Evolutionary conservation across 2,888 invertebrate genomes (phyloP).

Genomic region (Patella ulyssiponensis): DNA sequence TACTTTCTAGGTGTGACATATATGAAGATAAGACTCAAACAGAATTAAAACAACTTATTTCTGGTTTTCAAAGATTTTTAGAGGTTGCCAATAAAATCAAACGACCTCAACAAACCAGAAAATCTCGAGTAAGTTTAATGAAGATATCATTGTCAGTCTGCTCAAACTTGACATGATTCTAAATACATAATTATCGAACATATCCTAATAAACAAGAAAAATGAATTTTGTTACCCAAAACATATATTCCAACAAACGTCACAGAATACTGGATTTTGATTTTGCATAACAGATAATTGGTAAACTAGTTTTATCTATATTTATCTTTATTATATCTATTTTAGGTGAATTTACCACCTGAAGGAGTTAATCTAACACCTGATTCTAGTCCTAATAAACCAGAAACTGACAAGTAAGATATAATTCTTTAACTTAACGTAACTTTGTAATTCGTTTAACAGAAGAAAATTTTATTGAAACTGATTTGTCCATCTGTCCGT

Average conservation of each 20-base stretch:
- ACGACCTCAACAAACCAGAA: slow-evolving; percentile 74
- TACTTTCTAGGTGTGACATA: slow-evolving; percentile 80
- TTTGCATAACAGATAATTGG: too few species aligned
- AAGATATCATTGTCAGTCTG: too few species aligned
- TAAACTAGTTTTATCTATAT: background rate
- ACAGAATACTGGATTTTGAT: too few species aligned
- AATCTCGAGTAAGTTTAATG: slow-evolving; percentile 42
- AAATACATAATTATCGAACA: too few species aligned
- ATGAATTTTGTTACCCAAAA: too few species aligned
- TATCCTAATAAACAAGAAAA: too few species aligned
- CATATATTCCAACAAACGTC: too few species aligned
- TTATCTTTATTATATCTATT: slow-evolving; percentile 5
- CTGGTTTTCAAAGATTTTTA: slow-evolving; percentile 77
- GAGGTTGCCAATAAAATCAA: slow-evolving; percentile 91
- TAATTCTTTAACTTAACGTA: too few species aligned
- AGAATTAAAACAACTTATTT: slow-evolving; percentile 69
- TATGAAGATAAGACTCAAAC: slow-evolving; percentile 80
- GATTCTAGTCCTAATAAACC: slow-evolving; percentile 38
- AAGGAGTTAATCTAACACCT: background rate
- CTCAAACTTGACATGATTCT: too few species aligned
- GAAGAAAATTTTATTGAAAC: too few species aligned
- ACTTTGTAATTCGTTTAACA: too few species aligned
- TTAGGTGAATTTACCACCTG: slow-evolving; percentile 3
- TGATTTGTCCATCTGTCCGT: too few species aligned
- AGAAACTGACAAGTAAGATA: slow-evolving; percentile 15